Percentiles rank a stretch among this genome's conserved stretches.
Conservation (phyloP, 1,140 invertebrate genomes). For the Brachionus plicatilis region DNA sequence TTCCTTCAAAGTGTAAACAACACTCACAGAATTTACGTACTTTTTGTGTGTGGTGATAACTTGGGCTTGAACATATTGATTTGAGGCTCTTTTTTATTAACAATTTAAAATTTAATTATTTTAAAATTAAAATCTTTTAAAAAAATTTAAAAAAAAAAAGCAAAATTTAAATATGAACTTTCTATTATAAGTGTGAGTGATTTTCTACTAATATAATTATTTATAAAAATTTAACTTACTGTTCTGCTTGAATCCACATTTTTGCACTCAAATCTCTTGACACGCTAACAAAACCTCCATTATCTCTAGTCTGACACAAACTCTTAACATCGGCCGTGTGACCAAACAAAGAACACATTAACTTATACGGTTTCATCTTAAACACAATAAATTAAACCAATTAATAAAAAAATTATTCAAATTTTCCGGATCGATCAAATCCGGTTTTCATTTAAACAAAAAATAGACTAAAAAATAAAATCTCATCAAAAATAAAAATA, state of each 20-base stretch:
- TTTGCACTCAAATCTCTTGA: conserved; percentile 27
- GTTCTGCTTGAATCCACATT: not conserved
- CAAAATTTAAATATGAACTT: too few species aligned
- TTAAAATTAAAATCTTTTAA: too few species aligned
- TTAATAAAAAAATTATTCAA: not conserved
- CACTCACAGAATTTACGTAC: conserved; percentile 16
- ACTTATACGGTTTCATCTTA: conserved; percentile 20
- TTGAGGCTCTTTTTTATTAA: not conserved
- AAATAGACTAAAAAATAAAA: not conserved
- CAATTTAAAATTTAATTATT: too few species aligned
- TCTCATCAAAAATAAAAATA: not conserved
- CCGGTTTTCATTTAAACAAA: not conserved
- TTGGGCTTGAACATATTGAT: conserved; percentile 29
- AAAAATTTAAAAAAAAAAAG: too few species aligned
- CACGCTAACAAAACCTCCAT: conserved; percentile 37
- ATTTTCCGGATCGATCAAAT: not conserved
- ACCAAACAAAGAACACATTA: conserved; percentile 27
- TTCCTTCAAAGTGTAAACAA: not conserved
- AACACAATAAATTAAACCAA: not conserved
- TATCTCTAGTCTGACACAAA: not conserved
- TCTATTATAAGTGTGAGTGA: too few species aligned
- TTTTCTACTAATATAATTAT: too few species aligned
- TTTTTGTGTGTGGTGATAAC: conserved; percentile 7
- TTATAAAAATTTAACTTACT: not conserved
- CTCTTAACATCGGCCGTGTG: conserved; percentile 36